Evolutionary conservation across 2,797 vertebrate species (phyloP).

Genomic region (Helicolenus hilgendorfi): DNA sequence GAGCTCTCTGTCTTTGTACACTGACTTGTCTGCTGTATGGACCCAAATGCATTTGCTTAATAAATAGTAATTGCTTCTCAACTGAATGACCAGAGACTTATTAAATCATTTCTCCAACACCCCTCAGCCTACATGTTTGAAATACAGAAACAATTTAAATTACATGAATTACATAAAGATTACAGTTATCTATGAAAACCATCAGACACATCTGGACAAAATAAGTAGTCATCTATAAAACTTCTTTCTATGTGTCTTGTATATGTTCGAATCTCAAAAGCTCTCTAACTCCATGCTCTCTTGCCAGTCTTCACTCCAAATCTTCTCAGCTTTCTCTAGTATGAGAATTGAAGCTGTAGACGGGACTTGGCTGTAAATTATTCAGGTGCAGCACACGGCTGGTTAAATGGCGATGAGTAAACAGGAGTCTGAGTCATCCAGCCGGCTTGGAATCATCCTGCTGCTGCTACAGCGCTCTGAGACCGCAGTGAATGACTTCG

Average conservation of each 20-base stretch:
- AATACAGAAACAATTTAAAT: neutral
- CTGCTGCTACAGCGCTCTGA: constrained; percentile 42
- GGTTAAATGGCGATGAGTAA: constrained; percentile 77
- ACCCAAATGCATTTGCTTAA: no score
- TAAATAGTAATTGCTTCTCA: no score
- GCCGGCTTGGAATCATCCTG: constrained; percentile 54
- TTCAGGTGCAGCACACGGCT: constrained; percentile 69
- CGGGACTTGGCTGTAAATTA: constrained; percentile 65
- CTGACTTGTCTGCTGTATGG: no score
- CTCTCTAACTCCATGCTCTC: neutral
- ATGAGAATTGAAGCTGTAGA: constrained; percentile 35
- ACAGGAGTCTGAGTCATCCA: constrained; percentile 79
- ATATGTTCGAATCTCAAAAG: constrained; percentile 2
- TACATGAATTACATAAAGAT: neutral
- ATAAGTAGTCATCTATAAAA: neutral
- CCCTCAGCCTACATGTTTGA: neutral
- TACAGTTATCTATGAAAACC: neutral
- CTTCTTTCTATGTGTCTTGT: neutral
- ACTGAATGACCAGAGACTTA: no score
- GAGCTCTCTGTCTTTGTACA: no score
- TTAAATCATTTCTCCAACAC: no score
- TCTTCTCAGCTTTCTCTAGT: constrained; percentile 17
- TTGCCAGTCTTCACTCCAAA: neutral
- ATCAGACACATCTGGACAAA: neutral
- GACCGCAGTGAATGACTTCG: constrained; percentile 58